phyloP scores from a whole-genome alignment of 2,797 vertebrate species.

The Paguma larvata region DNA sequence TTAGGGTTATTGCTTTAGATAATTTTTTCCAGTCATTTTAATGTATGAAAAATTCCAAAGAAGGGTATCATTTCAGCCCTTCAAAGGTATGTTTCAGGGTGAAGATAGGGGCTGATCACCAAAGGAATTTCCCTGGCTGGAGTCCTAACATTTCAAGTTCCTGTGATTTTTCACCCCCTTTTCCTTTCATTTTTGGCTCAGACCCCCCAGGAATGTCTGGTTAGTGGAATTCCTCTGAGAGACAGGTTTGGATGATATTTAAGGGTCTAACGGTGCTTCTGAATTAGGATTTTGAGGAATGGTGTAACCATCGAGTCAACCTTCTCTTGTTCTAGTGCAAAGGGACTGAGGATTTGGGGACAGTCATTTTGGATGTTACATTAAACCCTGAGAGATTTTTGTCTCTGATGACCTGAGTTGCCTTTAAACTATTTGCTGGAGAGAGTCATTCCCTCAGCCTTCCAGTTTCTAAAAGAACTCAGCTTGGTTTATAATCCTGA shows the following conservation, averaged over 20 bases:
- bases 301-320: neutral
- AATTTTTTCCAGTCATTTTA: slow-evolving; percentile 43
- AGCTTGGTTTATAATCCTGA: neutral
- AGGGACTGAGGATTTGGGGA: neutral
- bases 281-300: slow-evolving; percentile 53
- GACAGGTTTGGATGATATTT: neutral
- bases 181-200: slow-evolving; percentile 67
- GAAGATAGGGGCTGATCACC: slow-evolving; percentile 43
- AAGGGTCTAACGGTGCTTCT: neutral
- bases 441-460: neutral
- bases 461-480: neutral
- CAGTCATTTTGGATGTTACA: neutral
- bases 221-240: slow-evolving; percentile 46
- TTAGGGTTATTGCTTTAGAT: slow-evolving; percentile 49
- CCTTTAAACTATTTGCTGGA: neutral
- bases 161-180: neutral
- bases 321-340: neutral
- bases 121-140: slow-evolving; percentile 73
- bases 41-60: slow-evolving; percentile 51
- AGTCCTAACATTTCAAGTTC: slow-evolving; percentile 52
- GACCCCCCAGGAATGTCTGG: neutral
- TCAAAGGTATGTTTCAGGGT: slow-evolving; percentile 47
- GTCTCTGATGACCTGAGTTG: neutral
- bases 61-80: slow-evolving; percentile 57
- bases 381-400: neutral